Conservation (phyloP, 2,113 vertebrate species). For the Nymphicus hollandicus region DNA sequence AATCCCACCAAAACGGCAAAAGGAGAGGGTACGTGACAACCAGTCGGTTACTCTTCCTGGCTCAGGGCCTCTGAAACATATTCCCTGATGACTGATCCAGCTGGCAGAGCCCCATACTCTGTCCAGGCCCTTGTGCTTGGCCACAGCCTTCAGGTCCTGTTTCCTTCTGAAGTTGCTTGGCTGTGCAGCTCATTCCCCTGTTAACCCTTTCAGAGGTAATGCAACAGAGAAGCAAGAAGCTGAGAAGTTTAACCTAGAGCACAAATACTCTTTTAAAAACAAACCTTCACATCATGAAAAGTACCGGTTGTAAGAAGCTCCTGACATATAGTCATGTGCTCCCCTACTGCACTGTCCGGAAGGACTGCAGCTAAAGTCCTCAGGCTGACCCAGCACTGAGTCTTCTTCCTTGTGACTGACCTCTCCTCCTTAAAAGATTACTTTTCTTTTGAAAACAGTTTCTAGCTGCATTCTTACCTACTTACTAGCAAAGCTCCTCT, state of each 20-base stretch:
- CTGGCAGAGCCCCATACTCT: neutral
- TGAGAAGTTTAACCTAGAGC: neutral
- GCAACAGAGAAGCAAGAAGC: neutral
- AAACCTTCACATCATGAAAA: neutral
- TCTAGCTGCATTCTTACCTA: neutral
- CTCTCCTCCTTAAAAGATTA: neutral
- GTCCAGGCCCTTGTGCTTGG: neutral
- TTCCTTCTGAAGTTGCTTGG: neutral
- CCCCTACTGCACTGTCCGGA: rapidly evolving
- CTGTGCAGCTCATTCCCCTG: neutral
- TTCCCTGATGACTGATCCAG: neutral
- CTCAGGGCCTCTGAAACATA: neutral
- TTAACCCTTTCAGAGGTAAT: neutral
- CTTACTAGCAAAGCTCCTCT: neutral
- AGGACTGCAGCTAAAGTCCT: neutral
- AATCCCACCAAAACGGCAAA: neutral
- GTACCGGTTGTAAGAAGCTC: neutral
- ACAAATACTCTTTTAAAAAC: neutral
- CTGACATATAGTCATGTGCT: too few relatives aligned
- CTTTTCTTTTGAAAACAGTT: neutral
- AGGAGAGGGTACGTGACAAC: rapidly evolving
- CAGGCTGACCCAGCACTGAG: neutral
- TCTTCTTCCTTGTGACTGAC: neutral
- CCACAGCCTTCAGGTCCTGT: neutral
- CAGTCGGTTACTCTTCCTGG: rapidly evolving